phyloP scores from a whole-genome alignment of 1,140 invertebrate genomes.

The Bradynema listronoti region DNA sequence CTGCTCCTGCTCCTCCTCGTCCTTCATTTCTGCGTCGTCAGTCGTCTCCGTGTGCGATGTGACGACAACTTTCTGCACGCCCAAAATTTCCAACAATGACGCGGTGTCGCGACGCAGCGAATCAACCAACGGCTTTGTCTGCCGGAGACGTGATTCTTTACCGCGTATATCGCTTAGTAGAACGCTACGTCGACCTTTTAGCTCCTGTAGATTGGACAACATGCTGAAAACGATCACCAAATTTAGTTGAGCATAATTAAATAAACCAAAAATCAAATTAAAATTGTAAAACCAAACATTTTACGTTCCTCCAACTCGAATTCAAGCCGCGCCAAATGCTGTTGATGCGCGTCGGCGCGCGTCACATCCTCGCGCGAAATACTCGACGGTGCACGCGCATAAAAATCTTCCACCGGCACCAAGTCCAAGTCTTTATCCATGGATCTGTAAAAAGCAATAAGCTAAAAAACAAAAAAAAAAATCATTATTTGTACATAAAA shows the following conservation, averaged over 20 bases:
- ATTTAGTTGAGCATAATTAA: not conserved
- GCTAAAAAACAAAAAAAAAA: not conserved
- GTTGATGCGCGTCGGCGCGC: slow-evolving; percentile 16
- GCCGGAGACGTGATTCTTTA: slow-evolving; percentile 19
- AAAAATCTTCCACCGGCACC: slow-evolving; percentile 29
- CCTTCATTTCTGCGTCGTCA: no score
- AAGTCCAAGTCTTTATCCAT: slow-evolving; percentile 23
- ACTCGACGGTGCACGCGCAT: slow-evolving; percentile 7
- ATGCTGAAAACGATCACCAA: slow-evolving; percentile 9
- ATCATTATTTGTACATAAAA: not conserved
- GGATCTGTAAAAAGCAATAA: not conserved
- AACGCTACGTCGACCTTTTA: slow-evolving; percentile 34
- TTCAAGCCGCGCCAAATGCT: slow-evolving; percentile 24
- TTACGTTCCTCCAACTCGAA: slow-evolving; percentile 22
- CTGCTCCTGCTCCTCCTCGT: no score
- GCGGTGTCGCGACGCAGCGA: no score
- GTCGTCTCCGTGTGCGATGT: no score
- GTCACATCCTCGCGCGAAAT: slow-evolving; percentile 5
- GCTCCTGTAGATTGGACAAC: slow-evolving; percentile 23
- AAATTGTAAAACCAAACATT: slow-evolving; percentile 10
- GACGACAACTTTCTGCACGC: no score
- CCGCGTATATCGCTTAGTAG: slow-evolving; percentile 19
- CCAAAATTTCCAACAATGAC: no score
- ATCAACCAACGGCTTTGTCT: slow-evolving; percentile 21
- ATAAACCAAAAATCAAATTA: not conserved